Evolutionary conservation across 2,888 invertebrate species (phyloP).

Genomic region (Glomeris marginata): DNA sequence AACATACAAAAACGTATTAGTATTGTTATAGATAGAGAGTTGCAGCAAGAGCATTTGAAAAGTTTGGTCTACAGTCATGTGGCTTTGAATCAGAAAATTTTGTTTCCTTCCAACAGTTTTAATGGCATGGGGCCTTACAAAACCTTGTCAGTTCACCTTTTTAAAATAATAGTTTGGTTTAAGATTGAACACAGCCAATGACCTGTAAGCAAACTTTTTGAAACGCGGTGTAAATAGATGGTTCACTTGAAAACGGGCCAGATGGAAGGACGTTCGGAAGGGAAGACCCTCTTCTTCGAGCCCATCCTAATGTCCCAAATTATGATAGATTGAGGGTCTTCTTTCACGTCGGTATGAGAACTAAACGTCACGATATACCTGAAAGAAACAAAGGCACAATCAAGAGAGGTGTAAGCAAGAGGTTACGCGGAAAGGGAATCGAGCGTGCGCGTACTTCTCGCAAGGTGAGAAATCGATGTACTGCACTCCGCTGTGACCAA

Average conservation of each 20-base stretch:
- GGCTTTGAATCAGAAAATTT: no score
- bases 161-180: constrained; percentile 14
- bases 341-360: constrained; percentile 45
- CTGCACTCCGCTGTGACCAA: constrained; percentile 76
- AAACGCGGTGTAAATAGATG: no score
- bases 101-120: no score
- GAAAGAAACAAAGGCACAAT: constrained; percentile 2
- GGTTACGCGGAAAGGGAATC: not conserved
- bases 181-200: constrained; percentile 1
- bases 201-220: no score
- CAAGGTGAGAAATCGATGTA: constrained; percentile 96
- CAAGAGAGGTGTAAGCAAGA: not conserved
- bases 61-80: no score
- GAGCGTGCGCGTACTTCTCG: constrained; percentile 49
- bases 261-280: constrained; percentile 54
- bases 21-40: no score
- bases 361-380: constrained; percentile 87
- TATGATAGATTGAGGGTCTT: constrained; percentile 63
- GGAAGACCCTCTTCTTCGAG: constrained; percentile 78
- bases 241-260: constrained; percentile 79
- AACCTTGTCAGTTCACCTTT: no score
- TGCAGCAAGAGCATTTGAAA: no score
- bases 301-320: constrained; percentile 97
- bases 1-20: no score
- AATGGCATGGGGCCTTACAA: no score